phyloP scores from a whole-genome alignment of 2,888 invertebrate species.

The Tridacna gigas region DNA sequence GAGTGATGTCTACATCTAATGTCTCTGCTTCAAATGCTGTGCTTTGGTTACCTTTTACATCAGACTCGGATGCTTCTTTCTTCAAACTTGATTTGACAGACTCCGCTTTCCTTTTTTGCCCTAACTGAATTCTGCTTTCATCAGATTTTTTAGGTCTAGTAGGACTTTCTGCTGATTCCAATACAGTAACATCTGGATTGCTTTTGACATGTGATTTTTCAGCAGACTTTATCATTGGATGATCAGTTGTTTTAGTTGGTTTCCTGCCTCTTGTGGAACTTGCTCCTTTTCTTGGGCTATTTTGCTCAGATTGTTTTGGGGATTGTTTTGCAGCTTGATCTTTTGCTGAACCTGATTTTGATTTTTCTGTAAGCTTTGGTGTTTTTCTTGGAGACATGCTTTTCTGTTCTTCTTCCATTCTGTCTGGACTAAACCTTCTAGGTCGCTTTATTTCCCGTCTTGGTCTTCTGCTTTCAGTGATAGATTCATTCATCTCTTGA shows the following conservation, averaged over 20 bases:
- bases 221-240: neutral
- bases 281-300: neutral
- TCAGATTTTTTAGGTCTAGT: neutral
- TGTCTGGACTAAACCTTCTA: conserved; percentile 55
- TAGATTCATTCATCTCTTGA: neutral
- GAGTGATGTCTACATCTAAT: neutral
- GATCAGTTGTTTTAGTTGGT: neutral
- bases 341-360: neutral
- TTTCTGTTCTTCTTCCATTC: conserved; percentile 29
- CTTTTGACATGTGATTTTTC: neutral
- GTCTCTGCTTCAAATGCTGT: neutral
- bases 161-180: neutral
- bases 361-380: conserved; percentile 7
- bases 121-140: neutral
- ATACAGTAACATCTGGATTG: neutral
- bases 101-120: neutral
- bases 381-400: conserved; percentile 20
- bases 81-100: neutral
- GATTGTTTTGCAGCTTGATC: neutral
- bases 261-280: neutral
- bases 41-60: neutral
- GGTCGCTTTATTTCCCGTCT: conserved; percentile 55
- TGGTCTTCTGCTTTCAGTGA: conserved; percentile 25
- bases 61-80: neutral
- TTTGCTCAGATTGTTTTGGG: neutral